Conservation (phyloP, 2,888 invertebrate species). For the Phasia obesa region DNA sequence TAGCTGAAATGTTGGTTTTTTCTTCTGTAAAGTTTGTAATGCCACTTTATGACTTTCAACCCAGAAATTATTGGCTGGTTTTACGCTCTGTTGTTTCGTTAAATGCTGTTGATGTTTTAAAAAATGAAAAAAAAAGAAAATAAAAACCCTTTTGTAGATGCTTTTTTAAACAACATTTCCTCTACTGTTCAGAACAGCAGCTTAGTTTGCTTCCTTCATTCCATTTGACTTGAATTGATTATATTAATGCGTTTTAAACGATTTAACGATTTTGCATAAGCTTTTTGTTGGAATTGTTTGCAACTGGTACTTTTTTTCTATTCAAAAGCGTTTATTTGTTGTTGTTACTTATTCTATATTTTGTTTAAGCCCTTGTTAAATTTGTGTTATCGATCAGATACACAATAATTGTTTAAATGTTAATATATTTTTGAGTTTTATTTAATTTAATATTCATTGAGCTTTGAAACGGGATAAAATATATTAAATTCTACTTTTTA, state of each 20-base stretch:
- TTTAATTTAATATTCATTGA: too few species aligned
- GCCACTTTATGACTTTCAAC: too few species aligned
- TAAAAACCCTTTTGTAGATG: background rate
- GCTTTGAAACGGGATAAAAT: too few species aligned
- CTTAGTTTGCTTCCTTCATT: conserved; percentile 14
- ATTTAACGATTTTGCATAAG: conserved; percentile 5
- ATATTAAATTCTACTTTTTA: too few species aligned
- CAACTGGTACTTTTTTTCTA: background rate
- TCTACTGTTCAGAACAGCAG: conserved; percentile 2
- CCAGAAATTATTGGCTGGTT: too few species aligned
- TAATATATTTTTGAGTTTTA: background rate
- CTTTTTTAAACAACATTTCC: conserved; percentile 12
- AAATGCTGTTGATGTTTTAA: too few species aligned
- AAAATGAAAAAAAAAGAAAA: background rate
- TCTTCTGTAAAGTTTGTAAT: too few species aligned
- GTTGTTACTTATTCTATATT: background rate
- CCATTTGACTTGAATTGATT: conserved; percentile 37
- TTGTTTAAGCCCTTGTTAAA: conserved; percentile 18
- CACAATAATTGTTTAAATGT: background rate
- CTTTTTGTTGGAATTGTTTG: conserved; percentile 2
- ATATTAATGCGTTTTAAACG: conserved; percentile 47
- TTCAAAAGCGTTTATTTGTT: conserved; percentile 10
- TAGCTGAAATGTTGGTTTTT: too few species aligned
- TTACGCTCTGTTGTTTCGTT: too few species aligned
- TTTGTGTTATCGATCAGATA: conserved; percentile 39